These are phyloP conservation scores for Catostomus latipinnis DNA, from an alignment of 2,797 vertebrate species.

Conservation along the genomic window DNA sequence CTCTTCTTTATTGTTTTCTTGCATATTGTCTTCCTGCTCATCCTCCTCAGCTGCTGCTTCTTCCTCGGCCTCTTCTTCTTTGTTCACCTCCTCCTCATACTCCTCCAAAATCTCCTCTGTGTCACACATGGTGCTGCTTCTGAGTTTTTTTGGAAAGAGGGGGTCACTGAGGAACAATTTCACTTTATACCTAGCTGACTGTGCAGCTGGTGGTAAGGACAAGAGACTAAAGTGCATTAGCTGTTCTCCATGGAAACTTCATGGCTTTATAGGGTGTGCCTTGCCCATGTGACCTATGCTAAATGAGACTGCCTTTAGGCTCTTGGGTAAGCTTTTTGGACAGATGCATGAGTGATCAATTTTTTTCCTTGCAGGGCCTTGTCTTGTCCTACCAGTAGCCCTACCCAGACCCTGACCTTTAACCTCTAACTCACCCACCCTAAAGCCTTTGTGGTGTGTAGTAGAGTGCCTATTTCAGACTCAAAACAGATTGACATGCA, in stretches of 20 bases:
- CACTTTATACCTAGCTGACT: constrained; percentile 33
- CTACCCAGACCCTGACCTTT: constrained; percentile 56
- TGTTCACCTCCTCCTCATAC: constrained; percentile 61
- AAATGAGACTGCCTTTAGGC: constrained; percentile 29
- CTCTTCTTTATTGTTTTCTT: constrained; percentile 43
- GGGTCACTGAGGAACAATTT: constrained; percentile 26
- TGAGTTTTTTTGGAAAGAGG: constrained; percentile 28
- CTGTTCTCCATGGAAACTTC: constrained; percentile 30
- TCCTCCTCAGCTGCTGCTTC: constrained; percentile 35
- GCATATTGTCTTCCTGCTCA: constrained; percentile 47
- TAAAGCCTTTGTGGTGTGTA: constrained; percentile 78
- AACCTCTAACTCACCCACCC: constrained; percentile 59
- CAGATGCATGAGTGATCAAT: constrained; percentile 79
- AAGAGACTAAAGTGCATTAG: constrained; percentile 50
- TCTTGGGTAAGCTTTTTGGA: constrained; percentile 65
- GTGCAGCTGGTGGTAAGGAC: constrained; percentile 54
- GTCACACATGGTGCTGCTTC: constrained; percentile 75
- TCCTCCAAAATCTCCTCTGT: constrained; percentile 74
- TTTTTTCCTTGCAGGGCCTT: constrained; percentile 75
- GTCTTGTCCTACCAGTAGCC: constrained; percentile 56
- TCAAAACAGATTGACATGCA: constrained; percentile 75
- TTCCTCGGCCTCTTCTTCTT: constrained; percentile 31
- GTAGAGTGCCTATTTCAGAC: constrained; percentile 78
- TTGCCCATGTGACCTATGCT: constrained; percentile 72
- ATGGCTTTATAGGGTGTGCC: constrained; percentile 69